Evolutionary conservation across 2,113 vertebrate genomes (phyloP), one percentile per base, ranked within the genome.

Genomic region (Corynorhinus townsendii): DNA sequence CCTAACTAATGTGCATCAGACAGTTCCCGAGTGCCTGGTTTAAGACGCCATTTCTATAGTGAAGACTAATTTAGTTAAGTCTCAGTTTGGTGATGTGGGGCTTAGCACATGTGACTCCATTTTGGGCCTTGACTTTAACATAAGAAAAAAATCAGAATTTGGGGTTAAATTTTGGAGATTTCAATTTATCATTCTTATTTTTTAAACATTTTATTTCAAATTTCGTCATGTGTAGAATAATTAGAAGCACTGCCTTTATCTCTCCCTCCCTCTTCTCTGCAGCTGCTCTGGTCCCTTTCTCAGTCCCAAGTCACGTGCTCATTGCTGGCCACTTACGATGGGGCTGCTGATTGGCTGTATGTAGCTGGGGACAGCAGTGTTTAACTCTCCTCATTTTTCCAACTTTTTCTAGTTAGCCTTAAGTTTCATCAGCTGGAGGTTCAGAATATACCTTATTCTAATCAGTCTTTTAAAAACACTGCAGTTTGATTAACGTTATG

Each of bases 361-460:
- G 15, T 5, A 26, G 38, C 40, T 56, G 33, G 22, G 35, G 24
- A 30, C 40, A 40, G 24, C 35, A 22, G 3, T 49, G 7, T 72
- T 76, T 62, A 15, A n/a, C 24, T 43, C 72, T 62, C 54, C 30
- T 68, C 33, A 28, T 28, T 11, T 40, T 52, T 30, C 28, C 66
- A 56, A 59, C 24, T 81, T 73, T 17, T 68, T 90, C 9, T 85
- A 35, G 35, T 43, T 75, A 28, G 28, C 86, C n/a, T 80, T 49
- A 35, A n/a, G 30, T 95, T 92, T 69, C 30, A 59, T 43, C 28
- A 81, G n/a, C 19, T 49, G 72, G 43, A 85, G 16, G 45, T 71
- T 82, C n/a, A 90, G 47, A 73, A 54, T 75, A 49, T 85, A 43
- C 43, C 88, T 96, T 77, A 82, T 66, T 56, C 17, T 71, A n/a